A percentile compares a stretch with the other conserved stretches of the same genome.
Evolutionary conservation across 2,113 vertebrate species (phyloP).

Genomic region (Hemibagrus wyckioides): DNA sequence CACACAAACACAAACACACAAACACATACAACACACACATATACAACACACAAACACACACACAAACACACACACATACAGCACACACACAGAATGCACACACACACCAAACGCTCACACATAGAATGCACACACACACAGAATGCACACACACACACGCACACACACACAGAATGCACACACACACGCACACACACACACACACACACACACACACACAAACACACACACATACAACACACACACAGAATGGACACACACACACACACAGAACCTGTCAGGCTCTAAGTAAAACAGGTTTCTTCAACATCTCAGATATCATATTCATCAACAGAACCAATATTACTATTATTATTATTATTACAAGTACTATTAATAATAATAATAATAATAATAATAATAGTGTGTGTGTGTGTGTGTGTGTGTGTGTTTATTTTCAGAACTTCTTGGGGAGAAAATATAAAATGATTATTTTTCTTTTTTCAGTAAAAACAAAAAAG

Average conservation of each 20-base stretch:
- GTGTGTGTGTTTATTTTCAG: constrained; percentile 54
- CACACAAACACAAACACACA: constrained; percentile 56
- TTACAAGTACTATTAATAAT: neutral
- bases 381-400: neutral
- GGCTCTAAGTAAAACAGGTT: neutral
- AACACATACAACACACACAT: neutral
- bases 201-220: too few relatives aligned
- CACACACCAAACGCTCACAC: too few relatives aligned
- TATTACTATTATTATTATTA: neutral
- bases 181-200: too few relatives aligned
- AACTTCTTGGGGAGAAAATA: constrained; percentile 52
- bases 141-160: too few relatives aligned
- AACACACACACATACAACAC: too few relatives aligned
- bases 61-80: too few relatives aligned
- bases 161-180: too few relatives aligned
- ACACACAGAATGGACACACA: too few relatives aligned
- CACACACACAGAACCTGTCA: neutral
- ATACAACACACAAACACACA: neutral
- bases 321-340: constrained; percentile 20
- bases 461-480: constrained; percentile 60
- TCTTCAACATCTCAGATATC: neutral
- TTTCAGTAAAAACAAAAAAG: constrained; percentile 55
- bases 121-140: too few relatives aligned
- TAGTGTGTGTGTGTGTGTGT: constrained; percentile 6
- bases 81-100: too few relatives aligned